These are phyloP conservation scores for cattle (Bos taurus) DNA, from an alignment of 2,113 vertebrate genomes.

Conservation along the genomic window DNA sequence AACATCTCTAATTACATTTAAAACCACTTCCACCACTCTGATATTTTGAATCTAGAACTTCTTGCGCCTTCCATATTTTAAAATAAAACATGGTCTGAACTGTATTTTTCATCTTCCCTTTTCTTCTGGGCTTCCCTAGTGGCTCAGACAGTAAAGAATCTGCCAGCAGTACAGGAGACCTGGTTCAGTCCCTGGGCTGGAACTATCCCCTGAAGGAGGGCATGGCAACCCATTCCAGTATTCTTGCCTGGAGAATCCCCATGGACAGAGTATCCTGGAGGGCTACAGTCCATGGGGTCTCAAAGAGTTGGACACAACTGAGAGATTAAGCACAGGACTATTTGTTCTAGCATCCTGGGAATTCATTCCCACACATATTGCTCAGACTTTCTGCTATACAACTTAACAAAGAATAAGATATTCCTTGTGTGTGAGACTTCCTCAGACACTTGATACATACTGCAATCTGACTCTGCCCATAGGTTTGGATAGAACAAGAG, in stretches of 20 bases:
- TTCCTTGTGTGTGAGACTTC: not conserved
- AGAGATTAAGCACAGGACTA: not conserved
- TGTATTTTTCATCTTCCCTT: constrained; percentile 2
- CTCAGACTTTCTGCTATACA: not conserved
- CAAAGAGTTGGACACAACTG: not conserved
- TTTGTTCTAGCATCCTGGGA: constrained; percentile 16
- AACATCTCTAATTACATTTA: not conserved
- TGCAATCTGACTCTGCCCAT: not conserved
- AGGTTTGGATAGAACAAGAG: not conserved
- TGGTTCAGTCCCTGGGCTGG: not conserved
- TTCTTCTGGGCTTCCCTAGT: not conserved
- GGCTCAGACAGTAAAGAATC: not conserved
- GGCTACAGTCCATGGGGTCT: not conserved
- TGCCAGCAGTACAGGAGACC: not conserved
- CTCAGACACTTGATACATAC: not conserved
- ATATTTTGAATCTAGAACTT: not conserved
- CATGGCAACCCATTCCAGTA: not conserved
- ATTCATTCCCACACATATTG: not conserved
- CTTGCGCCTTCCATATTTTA: constrained; percentile 19
- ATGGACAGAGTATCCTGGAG: not conserved
- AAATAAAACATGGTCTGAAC: constrained; percentile 8
- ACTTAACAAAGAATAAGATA: not conserved
- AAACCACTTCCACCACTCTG: not conserved
- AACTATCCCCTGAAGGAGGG: not conserved
- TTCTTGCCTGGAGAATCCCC: not conserved